Percentiles rank a stretch among this genome's conserved stretches.
These are phyloP conservation scores for Lithosia quadra DNA, from an alignment of 2,888 invertebrate species.

Conservation along the genomic window DNA sequence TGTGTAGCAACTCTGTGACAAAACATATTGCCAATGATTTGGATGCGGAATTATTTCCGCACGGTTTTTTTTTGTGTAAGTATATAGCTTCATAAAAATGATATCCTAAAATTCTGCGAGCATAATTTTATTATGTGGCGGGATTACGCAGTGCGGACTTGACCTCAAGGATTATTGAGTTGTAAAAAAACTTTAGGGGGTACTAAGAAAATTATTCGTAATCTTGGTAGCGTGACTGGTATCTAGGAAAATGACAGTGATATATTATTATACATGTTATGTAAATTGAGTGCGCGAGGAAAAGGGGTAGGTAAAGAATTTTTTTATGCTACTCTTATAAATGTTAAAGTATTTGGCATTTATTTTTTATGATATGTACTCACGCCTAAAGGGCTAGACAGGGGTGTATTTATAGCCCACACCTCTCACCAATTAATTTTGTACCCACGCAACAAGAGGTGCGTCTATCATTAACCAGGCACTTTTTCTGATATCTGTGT, in stretches of 20 bases:
- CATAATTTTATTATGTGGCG: background rate
- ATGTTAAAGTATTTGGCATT: no score
- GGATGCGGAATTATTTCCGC: background rate
- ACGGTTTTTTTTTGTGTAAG: background rate
- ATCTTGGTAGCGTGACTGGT: background rate
- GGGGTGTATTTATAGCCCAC: no score
- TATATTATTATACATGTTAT: conserved; percentile 1
- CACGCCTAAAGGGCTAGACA: no score
- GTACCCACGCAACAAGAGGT: no score
- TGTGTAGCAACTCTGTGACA: no score
- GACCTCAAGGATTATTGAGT: background rate
- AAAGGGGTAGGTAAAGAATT: no score
- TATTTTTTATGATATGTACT: no score
- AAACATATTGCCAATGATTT: no score
- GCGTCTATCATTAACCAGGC: no score
- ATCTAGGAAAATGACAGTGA: background rate
- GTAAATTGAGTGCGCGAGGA: background rate
- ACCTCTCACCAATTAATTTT: no score
- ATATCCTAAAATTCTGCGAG: background rate
- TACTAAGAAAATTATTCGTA: background rate
- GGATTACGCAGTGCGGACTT: background rate
- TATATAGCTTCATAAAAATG: background rate
- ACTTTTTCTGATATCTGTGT: no score
- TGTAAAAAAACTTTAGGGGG: background rate
- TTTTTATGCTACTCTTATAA: no score